Evolutionary conservation across 2,888 invertebrate genomes (phyloP).

Genomic region (Sminthurides aquaticus): DNA sequence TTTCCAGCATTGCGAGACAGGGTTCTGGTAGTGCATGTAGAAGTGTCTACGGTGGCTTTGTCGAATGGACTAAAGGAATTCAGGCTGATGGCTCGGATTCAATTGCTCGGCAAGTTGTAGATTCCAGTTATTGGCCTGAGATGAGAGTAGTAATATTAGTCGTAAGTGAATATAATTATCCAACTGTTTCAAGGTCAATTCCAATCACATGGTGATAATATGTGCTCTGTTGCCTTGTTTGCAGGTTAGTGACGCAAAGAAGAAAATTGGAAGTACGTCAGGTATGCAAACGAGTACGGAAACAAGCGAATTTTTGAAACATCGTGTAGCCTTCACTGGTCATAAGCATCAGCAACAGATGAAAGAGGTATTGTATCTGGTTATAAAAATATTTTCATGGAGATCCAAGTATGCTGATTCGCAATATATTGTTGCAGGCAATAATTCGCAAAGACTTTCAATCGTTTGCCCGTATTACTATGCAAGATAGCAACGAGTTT

Average conservation of each 20-base stretch:
- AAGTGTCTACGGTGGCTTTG: conserved; percentile 89
- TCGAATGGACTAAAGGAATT: conserved; percentile 75
- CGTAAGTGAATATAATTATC: conserved; percentile 50
- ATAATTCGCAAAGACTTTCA: conserved; percentile 67
- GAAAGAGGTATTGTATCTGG: conserved; percentile 49
- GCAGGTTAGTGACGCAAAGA: conserved; percentile 63
- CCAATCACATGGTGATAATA: background rate
- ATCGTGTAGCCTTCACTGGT: conserved; percentile 65
- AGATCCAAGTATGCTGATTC: conserved; percentile 37
- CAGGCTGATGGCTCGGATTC: conserved; percentile 64
- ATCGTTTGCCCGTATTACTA: conserved; percentile 83
- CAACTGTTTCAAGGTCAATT: background rate
- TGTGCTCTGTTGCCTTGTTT: conserved; percentile 20
- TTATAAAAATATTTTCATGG: background rate
- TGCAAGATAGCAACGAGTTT: conserved; percentile 95
- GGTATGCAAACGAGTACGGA: conserved; percentile 77
- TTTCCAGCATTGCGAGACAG: conserved; percentile 69
- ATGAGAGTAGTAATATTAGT: conserved; percentile 83
- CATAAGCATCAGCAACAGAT: conserved; percentile 56
- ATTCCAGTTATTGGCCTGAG: conserved; percentile 77
- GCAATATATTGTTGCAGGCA: conserved; percentile 47
- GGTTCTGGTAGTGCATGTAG: conserved; percentile 96
- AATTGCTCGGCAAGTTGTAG: conserved; percentile 63
- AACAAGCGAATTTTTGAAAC: conserved; percentile 73
- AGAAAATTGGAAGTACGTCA: conserved; percentile 74